phyloP scores from a whole-genome alignment of 2,113 vertebrate species.

The Bombycilla garrulus region DNA sequence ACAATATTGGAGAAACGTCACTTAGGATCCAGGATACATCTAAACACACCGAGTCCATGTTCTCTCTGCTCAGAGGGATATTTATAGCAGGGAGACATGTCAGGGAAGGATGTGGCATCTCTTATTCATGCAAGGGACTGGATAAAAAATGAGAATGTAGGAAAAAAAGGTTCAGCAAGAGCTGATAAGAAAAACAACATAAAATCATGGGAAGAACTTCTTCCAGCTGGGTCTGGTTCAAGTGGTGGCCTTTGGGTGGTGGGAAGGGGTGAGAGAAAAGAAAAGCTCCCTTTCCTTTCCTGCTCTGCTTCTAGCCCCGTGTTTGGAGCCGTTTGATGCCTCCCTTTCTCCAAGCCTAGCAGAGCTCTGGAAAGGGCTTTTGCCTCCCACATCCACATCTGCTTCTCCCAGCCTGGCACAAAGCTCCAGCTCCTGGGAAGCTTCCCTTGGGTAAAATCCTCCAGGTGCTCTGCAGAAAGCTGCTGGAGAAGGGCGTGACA shows the following conservation, averaged over 20 bases:
- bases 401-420: neutral
- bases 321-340: neutral
- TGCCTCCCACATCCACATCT: slow-evolving; percentile 26
- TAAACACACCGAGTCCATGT: neutral
- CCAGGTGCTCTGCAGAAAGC: neutral
- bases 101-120: slow-evolving; percentile 8
- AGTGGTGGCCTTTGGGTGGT: neutral
- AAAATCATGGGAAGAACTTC: neutral
- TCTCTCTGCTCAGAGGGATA: neutral
- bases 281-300: neutral
- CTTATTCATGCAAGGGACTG: slow-evolving; percentile 9
- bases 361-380: slow-evolving; percentile 27
- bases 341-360: slow-evolving; percentile 8
- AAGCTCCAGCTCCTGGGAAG: neutral
- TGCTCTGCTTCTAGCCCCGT: neutral
- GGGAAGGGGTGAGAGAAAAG: neutral
- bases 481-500: neutral
- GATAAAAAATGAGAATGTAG: neutral
- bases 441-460: neutral
- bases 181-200: neutral
- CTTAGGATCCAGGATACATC: neutral
- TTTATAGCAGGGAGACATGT: slow-evolving; percentile 36
- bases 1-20: neutral
- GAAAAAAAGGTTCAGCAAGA: neutral
- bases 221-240: neutral